phyloP scores from a whole-genome alignment of 2,888 invertebrate species.

The Teleogryllus oceanicus region DNA sequence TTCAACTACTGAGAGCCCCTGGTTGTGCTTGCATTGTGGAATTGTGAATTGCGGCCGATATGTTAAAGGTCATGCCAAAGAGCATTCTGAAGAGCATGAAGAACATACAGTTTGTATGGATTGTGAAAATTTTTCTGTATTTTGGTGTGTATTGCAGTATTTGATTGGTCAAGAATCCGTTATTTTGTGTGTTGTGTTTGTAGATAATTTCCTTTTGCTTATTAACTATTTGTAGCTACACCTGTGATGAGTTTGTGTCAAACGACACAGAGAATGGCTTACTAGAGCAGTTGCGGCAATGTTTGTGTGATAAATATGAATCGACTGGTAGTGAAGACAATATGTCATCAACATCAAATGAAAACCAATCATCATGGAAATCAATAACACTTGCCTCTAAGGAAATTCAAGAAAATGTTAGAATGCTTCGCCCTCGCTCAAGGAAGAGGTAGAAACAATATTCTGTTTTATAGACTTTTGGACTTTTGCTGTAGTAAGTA shows the following conservation, averaged over 20 bases:
- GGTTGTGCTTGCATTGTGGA: constrained; percentile 75
- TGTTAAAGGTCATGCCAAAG: constrained; percentile 70
- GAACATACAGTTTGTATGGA: constrained; percentile 74
- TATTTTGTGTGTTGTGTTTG: too few species aligned
- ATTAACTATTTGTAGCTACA: constrained; percentile 58
- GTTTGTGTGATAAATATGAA: constrained; percentile 27
- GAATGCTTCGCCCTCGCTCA: constrained; percentile 58
- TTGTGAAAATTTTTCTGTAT: constrained; percentile 68
- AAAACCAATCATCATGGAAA: constrained; percentile 35
- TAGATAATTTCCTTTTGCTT: background rate
- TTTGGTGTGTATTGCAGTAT: constrained; percentile 59
- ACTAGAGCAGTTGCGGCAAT: constrained; percentile 56
- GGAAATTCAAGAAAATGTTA: constrained; percentile 42
- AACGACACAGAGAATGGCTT: constrained; percentile 61
- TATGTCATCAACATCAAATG: constrained; percentile 40
- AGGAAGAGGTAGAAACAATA: constrained; percentile 51
- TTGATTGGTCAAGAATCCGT: background rate
- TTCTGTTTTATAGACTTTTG: background rate
- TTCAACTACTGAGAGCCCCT: constrained; percentile 62
- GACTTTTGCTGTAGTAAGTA: background rate
- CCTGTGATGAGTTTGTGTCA: constrained; percentile 74
- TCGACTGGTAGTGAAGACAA: constrained; percentile 44
- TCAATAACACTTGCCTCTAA: constrained; percentile 33
- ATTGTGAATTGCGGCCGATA: constrained; percentile 72
- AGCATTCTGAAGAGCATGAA: constrained; percentile 60